phyloP scores from a whole-genome alignment of 2,888 invertebrate genomes.

The Coleophora deauratella region DNA sequence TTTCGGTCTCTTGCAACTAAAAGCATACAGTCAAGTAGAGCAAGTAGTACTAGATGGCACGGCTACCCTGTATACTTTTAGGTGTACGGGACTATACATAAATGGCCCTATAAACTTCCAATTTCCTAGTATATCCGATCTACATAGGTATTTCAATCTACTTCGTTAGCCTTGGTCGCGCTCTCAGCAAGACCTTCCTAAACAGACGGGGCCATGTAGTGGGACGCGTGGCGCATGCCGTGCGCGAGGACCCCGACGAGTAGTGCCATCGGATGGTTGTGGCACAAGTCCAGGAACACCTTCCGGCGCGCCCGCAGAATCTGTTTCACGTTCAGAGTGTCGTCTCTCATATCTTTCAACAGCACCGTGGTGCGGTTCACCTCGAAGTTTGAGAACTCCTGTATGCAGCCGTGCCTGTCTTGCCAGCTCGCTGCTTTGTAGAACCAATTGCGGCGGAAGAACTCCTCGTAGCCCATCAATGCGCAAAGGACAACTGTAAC shows the following conservation, averaged over 20 bases:
- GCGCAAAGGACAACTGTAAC: conserved; percentile 22
- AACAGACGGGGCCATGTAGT: neutral
- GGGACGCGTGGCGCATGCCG: neutral
- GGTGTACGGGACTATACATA: no score
- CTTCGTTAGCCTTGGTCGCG: no score
- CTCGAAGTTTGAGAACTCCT: conserved; percentile 23
- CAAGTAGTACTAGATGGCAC: no score
- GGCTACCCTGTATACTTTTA: no score
- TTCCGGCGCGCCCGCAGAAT: neutral
- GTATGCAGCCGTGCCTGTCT: conserved; percentile 25
- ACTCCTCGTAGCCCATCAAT: conserved; percentile 25
- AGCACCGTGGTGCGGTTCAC: conserved; percentile 14
- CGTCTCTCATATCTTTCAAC: neutral
- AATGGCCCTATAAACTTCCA: no score
- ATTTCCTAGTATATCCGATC: no score
- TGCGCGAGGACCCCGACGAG: neutral
- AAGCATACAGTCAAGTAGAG: no score
- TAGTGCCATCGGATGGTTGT: neutral
- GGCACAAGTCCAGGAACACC: neutral
- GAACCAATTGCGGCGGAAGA: conserved; percentile 22
- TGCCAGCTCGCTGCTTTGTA: conserved; percentile 29
- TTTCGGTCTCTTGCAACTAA: no score
- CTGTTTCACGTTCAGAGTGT: neutral
- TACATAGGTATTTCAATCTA: no score
- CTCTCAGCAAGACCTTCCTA: neutral